Conservation (phyloP, 2,113 vertebrate species). For the Madoqua kirkii region DNA sequence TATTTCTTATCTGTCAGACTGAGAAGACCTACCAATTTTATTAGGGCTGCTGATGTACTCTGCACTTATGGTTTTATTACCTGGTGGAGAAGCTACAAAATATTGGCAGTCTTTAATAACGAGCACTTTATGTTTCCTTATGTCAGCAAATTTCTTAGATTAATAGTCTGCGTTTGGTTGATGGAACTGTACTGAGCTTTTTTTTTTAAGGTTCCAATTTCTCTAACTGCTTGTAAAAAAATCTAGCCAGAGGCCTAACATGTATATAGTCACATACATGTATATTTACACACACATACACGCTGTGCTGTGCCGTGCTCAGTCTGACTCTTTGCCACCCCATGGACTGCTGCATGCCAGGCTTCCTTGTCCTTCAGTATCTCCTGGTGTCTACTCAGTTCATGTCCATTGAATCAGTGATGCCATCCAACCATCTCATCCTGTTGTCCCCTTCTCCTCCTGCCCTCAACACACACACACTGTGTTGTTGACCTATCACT, state of each 20-base stretch:
- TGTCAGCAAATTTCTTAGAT: slow-evolving; percentile 73
- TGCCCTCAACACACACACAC: neutral
- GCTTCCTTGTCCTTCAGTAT: neutral
- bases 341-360: neutral
- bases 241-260: neutral
- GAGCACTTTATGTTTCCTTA: slow-evolving; percentile 62
- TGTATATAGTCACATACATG: neutral
- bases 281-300: neutral
- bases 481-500: neutral
- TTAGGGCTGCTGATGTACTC: slow-evolving; percentile 60
- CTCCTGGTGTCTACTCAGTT: neutral
- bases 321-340: neutral
- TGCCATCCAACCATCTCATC: neutral
- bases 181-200: slow-evolving; percentile 43
- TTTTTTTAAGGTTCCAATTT: slow-evolving; percentile 63
- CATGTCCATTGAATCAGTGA: neutral
- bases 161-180: slow-evolving; percentile 66
- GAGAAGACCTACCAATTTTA: slow-evolving; percentile 70
- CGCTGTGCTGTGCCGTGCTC: neutral
- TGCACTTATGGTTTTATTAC: slow-evolving; percentile 70
- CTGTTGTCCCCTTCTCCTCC: neutral
- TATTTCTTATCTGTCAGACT: slow-evolving; percentile 65
- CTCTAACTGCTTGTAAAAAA: slow-evolving; percentile 24
- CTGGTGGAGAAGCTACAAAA: slow-evolving; percentile 70
- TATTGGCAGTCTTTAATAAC: slow-evolving; percentile 62